A percentile compares a stretch with the other conserved stretches of the same genome.
phyloP scores from a whole-genome alignment of 2,113 vertebrate species.

The Phaethornis superciliosus region DNA sequence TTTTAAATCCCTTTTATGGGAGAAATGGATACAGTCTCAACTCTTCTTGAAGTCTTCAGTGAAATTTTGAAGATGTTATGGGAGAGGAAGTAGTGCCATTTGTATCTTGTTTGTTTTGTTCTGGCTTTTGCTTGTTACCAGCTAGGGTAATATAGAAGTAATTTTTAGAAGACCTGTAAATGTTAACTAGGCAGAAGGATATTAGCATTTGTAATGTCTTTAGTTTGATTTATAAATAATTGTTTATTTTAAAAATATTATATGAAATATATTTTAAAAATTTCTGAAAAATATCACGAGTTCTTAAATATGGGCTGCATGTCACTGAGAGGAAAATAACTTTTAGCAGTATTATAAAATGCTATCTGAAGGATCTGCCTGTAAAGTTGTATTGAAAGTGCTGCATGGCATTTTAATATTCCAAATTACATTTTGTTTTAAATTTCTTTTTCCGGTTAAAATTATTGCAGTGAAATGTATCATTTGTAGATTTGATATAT shows the following conservation, averaged over 20 bases:
- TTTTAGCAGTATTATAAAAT: background rate
- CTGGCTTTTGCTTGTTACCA: background rate
- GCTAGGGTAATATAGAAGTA: background rate
- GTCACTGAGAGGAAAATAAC: background rate
- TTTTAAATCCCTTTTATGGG: background rate
- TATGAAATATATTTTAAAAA: background rate
- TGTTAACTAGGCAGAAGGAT: background rate
- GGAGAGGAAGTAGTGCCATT: background rate
- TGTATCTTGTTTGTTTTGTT: background rate
- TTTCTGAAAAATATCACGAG: background rate
- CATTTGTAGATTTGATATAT: background rate
- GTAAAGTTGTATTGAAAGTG: background rate
- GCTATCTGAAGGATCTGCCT: background rate
- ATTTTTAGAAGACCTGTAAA: background rate
- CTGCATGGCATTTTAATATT: background rate
- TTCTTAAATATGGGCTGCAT: background rate
- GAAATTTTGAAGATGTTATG: background rate
- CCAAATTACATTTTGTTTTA: background rate
- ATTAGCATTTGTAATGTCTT: background rate
- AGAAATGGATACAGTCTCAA: background rate
- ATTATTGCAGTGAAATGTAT: background rate
- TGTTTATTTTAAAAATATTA: background rate
- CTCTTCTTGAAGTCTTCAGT: background rate
- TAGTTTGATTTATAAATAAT: background rate
- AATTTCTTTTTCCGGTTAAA: background rate